Percentiles rank a stretch among this genome's conserved stretches.
Evolutionary conservation across 2,888 invertebrate species (phyloP).

Genomic region (Coelogynopora nodosa): DNA sequence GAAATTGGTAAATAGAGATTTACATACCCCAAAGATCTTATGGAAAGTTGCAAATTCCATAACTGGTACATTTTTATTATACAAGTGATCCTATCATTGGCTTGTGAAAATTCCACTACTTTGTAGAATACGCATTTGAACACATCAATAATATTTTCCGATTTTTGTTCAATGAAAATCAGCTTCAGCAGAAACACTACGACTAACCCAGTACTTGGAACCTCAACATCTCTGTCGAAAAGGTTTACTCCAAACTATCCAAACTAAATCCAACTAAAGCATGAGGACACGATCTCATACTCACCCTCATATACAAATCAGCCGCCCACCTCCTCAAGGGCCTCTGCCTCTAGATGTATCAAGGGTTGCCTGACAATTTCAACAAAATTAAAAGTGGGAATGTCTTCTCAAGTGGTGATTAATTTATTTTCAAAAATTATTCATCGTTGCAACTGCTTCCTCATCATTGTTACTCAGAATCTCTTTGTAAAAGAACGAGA

Average conservation of each 20-base stretch:
- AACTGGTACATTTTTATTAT: neutral
- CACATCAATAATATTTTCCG: neutral
- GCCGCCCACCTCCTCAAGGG: neutral
- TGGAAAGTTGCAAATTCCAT: neutral
- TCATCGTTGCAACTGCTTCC: too few relatives aligned
- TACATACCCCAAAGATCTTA: neutral
- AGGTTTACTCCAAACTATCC: neutral
- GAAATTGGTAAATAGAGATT: neutral
- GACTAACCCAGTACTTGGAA: neutral
- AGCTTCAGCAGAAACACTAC: neutral
- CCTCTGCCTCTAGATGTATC: too few relatives aligned
- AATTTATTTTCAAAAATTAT: too few relatives aligned
- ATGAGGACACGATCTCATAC: neutral
- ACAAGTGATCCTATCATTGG: neutral
- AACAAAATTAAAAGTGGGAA: too few relatives aligned
- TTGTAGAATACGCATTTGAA: neutral
- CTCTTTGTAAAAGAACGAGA: too few relatives aligned
- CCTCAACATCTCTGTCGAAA: neutral
- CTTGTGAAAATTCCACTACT: neutral
- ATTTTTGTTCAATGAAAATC: neutral
- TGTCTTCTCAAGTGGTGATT: too few relatives aligned
- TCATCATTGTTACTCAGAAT: too few relatives aligned
- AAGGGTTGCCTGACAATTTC: too few relatives aligned
- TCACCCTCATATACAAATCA: neutral
- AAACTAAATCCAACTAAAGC: neutral